phyloP scores from a whole-genome alignment of 2,797 vertebrate species.

The Sebastes dallii region DNA sequence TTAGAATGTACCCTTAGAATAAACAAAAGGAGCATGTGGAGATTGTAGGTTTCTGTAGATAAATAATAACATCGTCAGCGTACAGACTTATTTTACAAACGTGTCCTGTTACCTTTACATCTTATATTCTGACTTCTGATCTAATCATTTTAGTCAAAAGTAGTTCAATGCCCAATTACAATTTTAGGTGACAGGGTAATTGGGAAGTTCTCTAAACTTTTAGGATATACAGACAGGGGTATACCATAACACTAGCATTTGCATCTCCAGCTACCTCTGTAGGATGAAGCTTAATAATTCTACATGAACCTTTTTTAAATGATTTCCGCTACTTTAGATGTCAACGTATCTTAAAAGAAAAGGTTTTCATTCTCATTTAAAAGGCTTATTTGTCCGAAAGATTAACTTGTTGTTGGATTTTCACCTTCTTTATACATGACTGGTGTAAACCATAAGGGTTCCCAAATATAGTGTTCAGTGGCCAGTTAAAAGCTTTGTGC shows the following conservation, averaged over 20 bases:
- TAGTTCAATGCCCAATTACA: not conserved
- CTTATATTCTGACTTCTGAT: not conserved
- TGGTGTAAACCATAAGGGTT: not conserved
- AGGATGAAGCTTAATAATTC: not conserved
- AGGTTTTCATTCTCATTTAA: not conserved
- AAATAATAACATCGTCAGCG: not conserved
- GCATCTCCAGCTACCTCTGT: not conserved
- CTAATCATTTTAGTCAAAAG: not conserved
- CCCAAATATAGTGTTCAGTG: not conserved
- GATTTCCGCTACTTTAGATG: not conserved
- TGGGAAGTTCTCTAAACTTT: too few species aligned
- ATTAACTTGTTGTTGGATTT: not conserved
- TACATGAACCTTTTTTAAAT: not conserved
- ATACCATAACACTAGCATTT: not conserved
- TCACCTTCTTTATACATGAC: not conserved
- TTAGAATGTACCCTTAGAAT: not conserved
- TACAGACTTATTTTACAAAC: not conserved
- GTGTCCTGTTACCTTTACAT: not conserved
- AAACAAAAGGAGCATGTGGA: not conserved
- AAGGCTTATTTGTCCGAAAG: not conserved
- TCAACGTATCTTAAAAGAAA: not conserved
- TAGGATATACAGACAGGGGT: too few species aligned
- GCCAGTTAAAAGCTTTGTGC: not conserved
- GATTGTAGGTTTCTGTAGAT: not conserved
- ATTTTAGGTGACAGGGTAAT: too few species aligned